These are phyloP conservation scores for Tokudaia tokunoshimensis DNA, from an alignment of 2,797 vertebrate genomes.

Conservation along the genomic window DNA sequence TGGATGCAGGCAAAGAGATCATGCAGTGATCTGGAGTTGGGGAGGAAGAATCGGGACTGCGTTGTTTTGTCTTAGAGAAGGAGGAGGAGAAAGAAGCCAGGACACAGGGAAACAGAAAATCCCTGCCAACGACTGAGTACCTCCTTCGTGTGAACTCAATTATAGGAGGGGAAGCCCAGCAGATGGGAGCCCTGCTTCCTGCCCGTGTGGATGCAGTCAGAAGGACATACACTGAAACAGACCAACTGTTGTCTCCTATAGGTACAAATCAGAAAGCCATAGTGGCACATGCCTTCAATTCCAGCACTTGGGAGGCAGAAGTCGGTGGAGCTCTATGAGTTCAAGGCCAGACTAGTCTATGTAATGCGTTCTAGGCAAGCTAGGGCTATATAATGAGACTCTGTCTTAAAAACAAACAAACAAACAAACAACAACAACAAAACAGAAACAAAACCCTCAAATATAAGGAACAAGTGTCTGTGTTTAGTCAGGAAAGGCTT, in stretches of 20 bases:
- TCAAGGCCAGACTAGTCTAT: not conserved
- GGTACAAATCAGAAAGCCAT: not conserved
- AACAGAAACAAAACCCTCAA: not conserved
- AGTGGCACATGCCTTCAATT: not conserved
- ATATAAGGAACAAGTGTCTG: not conserved
- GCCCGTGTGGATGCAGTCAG: not conserved
- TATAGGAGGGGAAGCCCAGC: not conserved
- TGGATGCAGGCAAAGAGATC: not conserved
- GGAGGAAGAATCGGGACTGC: not conserved
- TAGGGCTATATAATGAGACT: not conserved
- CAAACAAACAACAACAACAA: no score
- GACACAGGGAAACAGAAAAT: not conserved
- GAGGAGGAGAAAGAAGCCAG: not conserved
- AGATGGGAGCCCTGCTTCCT: not conserved
- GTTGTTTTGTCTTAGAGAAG: not conserved
- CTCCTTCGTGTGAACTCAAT: not conserved
- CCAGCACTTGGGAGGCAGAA: not conserved
- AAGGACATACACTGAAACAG: not conserved
- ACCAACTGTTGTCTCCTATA: no score
- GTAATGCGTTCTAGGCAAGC: not conserved
- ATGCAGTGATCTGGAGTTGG: not conserved
- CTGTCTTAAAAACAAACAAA: not conserved
- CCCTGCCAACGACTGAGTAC: not conserved
- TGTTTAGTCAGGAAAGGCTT: not conserved
- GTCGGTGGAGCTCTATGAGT: not conserved